A percentile compares a stretch with the other conserved stretches of the same genome.
Evolutionary conservation across 1,140 invertebrate genomes (phyloP).

Genomic region (Oreohelix idahoensis): DNA sequence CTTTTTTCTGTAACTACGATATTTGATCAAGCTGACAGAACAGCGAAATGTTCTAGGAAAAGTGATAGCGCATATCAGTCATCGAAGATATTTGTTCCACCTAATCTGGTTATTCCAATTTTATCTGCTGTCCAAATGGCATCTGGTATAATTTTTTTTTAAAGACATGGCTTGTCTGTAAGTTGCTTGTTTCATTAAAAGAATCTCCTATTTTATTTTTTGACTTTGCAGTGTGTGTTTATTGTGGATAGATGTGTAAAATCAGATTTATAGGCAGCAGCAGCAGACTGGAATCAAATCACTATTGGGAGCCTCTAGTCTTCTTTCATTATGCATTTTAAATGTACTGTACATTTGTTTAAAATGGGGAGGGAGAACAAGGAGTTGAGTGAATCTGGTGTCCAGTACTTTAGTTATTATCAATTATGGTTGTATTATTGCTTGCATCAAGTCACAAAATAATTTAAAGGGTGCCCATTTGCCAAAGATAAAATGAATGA

Average conservation of each 20-base stretch:
- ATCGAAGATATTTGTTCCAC: not conserved
- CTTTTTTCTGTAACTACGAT: no score
- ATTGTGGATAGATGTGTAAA: not conserved
- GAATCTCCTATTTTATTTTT: not conserved
- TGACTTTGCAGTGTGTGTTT: not conserved
- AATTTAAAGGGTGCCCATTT: not conserved
- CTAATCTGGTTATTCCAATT: not conserved
- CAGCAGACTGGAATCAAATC: not conserved
- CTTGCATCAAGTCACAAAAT: not conserved
- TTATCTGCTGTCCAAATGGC: not conserved
- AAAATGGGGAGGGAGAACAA: not conserved
- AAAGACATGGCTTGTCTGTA: not conserved
- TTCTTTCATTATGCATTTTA: not conserved
- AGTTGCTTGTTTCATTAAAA: not conserved
- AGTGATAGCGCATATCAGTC: no score
- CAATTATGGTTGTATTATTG: no score
- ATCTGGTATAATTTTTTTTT: not conserved
- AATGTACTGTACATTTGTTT: not conserved
- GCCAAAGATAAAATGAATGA: not conserved
- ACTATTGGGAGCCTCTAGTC: not conserved
- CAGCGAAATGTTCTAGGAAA: no score
- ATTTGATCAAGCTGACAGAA: no score
- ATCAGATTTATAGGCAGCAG: slow-evolving; percentile 2
- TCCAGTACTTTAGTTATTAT: not conserved
- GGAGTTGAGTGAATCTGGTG: not conserved